These are phyloP conservation scores for Silvanus unidentatus DNA, from an alignment of 2,888 invertebrate species.

Conservation along the genomic window DNA sequence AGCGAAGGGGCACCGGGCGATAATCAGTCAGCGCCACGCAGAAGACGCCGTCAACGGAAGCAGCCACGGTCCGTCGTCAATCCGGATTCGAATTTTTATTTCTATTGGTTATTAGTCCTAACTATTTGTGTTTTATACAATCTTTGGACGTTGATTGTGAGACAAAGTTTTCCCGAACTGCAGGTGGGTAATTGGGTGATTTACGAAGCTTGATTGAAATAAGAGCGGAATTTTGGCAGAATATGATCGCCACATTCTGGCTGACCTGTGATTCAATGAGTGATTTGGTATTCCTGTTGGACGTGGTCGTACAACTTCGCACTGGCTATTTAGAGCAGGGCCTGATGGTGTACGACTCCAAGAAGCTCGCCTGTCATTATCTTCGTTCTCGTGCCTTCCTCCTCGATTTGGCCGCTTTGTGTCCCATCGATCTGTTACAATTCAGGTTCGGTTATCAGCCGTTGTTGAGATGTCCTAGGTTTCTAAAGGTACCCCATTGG, in stretches of 20 bases:
- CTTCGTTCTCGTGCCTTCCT: constrained; percentile 77
- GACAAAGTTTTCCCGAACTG: constrained; percentile 90
- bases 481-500: constrained; percentile 65
- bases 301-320: constrained; percentile 85
- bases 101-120: constrained; percentile 88
- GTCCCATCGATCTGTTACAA: constrained; percentile 84
- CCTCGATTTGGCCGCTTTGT: constrained; percentile 73
- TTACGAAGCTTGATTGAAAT: neutral
- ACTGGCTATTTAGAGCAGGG: constrained; percentile 95
- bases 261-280: constrained; percentile 75
- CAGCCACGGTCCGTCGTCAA: constrained; percentile 81
- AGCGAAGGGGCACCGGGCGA: constrained; percentile 41
- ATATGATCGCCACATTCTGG: constrained; percentile 69
- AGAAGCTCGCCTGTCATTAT: constrained; percentile 85
- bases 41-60: constrained; percentile 62
- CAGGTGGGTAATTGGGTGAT: constrained; percentile 45
- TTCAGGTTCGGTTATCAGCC: constrained; percentile 74
- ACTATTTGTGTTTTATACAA: constrained; percentile 90
- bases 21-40: constrained; percentile 43
- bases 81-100: constrained; percentile 93
- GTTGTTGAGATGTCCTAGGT: constrained; percentile 80
- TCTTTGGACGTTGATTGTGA: constrained; percentile 90
- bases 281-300: constrained; percentile 81
- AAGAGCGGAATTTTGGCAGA: constrained; percentile 27
- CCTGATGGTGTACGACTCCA: constrained; percentile 88